These are phyloP conservation scores for Aphelenchoides bicaudatus DNA, from an alignment of 2,888 invertebrate genomes.

Conservation along the genomic window DNA sequence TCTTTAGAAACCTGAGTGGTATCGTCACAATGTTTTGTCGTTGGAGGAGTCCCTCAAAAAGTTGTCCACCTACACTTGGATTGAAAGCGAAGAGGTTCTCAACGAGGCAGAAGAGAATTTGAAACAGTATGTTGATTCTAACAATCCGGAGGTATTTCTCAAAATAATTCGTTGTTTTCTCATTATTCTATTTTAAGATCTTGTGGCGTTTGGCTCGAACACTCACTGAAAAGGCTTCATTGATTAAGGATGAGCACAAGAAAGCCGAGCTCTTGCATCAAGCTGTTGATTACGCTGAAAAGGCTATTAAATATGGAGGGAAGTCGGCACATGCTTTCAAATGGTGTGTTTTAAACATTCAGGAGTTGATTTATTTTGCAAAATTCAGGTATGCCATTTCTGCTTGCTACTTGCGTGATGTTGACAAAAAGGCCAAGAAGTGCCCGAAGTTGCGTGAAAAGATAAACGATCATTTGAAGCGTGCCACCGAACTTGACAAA, in stretches of 20 bases:
- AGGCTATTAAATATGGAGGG: constrained; percentile 41
- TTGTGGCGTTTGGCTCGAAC: constrained; percentile 47
- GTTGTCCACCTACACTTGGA: constrained; percentile 35
- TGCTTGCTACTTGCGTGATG: neutral
- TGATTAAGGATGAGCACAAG: constrained; percentile 29
- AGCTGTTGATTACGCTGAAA: constrained; percentile 42
- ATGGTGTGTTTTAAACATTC: too few species aligned
- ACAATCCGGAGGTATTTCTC: constrained; percentile 47
- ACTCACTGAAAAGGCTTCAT: constrained; percentile 41
- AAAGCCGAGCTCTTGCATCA: constrained; percentile 38
- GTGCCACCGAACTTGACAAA: constrained; percentile 38
- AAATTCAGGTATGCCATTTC: constrained; percentile 17
- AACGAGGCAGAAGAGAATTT: constrained; percentile 35
- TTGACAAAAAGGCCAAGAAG: constrained; percentile 30
- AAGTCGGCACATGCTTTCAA: constrained; percentile 51
- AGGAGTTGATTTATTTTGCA: constrained; percentile 7
- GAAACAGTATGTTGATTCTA: constrained; percentile 27
- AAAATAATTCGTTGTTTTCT: too few species aligned
- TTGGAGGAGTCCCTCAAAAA: constrained; percentile 43
- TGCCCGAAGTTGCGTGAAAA: constrained; percentile 25
- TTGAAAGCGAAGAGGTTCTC: constrained; percentile 37
- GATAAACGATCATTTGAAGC: constrained; percentile 42
- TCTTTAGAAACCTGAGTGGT: constrained; percentile 47
- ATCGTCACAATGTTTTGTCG: constrained; percentile 39
- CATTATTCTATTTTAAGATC: too few species aligned